phyloP scores from a whole-genome alignment of 1,140 invertebrate genomes.

The Papilio machaon region DNA sequence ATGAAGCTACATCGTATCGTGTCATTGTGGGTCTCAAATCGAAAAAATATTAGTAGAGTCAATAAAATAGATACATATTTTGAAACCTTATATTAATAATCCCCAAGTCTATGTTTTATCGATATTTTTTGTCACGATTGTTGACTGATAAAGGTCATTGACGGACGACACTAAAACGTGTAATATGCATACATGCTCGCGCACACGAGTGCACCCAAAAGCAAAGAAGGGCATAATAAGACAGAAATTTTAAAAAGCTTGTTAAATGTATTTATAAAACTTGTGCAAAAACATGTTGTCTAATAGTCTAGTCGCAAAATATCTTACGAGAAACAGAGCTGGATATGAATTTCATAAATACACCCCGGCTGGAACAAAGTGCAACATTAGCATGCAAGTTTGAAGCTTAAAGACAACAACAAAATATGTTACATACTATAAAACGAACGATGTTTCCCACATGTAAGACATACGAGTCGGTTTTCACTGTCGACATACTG shows the following conservation, averaged over 20 bases:
- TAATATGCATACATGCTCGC: too few species aligned
- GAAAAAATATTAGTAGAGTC: too few species aligned
- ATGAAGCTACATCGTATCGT: too few species aligned
- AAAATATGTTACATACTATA: slow-evolving; percentile 9
- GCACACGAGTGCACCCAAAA: too few species aligned
- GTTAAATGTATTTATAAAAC: background rate
- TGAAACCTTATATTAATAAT: too few species aligned
- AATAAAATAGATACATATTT: too few species aligned
- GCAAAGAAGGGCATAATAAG: background rate
- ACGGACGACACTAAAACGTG: too few species aligned
- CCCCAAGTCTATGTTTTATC: too few species aligned
- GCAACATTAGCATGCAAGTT: slow-evolving; percentile 9
- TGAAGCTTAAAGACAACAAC: slow-evolving; percentile 18
- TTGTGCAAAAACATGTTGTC: background rate
- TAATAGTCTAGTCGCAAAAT: slow-evolving; percentile 2
- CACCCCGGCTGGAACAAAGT: slow-evolving; percentile 1
- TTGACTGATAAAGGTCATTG: too few species aligned
- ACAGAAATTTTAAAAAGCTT: background rate
- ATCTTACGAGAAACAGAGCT: background rate
- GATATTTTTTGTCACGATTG: too few species aligned
- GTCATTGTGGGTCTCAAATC: too few species aligned
- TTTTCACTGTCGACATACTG: too few species aligned
- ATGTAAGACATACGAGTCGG: background rate
- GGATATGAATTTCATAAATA: slow-evolving; percentile 22
- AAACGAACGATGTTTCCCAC: background rate